Percentiles rank a stretch among this genome's conserved stretches.
phyloP scores from a whole-genome alignment of 2,797 vertebrate genomes.

The Salmo trutta region DNA sequence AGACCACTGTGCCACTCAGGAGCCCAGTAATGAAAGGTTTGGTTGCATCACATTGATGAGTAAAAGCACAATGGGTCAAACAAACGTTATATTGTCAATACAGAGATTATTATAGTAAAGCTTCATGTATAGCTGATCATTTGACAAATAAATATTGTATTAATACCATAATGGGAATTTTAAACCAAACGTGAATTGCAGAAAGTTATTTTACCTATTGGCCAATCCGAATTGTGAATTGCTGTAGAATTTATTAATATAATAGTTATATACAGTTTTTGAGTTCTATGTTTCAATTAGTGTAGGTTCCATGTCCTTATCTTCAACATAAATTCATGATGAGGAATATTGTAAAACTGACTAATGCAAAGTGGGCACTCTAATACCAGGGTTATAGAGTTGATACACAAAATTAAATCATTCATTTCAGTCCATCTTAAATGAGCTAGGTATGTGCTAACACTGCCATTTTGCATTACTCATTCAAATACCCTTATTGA shows the following conservation, averaged over 20 bases:
- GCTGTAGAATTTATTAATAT: too few relatives aligned
- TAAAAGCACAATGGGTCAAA: conserved; percentile 1
- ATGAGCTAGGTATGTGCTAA: not conserved
- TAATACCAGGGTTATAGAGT: not conserved
- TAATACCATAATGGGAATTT: not conserved
- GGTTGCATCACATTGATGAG: conserved; percentile 12
- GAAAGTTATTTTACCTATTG: too few relatives aligned
- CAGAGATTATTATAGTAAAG: not conserved
- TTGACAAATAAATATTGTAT: not conserved
- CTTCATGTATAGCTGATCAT: not conserved
- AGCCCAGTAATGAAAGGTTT: conserved; percentile 38
- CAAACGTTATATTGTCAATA: not conserved
- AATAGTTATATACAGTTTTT: too few relatives aligned
- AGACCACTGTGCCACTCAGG: too few relatives aligned
- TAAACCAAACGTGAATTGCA: not conserved
- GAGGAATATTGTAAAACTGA: not conserved
- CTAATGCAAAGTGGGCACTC: not conserved
- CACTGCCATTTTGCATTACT: conserved; percentile 25
- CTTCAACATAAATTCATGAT: not conserved
- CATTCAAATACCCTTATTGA: conserved; percentile 17
- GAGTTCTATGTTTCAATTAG: not conserved
- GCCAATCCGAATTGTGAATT: too few relatives aligned
- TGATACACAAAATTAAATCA: not conserved
- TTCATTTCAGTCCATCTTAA: not conserved
- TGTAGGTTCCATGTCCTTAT: not conserved